Evolutionary conservation across 2,113 vertebrate species (phyloP), one percentile per base, ranked within the genome.

Genomic region (Phyllostomus discolor): DNA sequence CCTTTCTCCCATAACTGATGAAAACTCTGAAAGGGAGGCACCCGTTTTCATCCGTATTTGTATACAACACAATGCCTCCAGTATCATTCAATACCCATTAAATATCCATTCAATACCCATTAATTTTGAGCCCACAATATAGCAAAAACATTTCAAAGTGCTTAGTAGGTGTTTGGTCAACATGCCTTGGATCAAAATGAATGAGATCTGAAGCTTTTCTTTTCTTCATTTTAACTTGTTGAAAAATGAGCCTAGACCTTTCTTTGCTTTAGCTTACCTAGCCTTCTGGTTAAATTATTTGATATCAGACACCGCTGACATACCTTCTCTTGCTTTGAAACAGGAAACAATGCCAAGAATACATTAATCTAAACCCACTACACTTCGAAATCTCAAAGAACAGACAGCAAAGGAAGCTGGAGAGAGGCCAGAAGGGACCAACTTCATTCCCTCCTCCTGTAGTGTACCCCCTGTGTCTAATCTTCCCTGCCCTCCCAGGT

Each of bases 201-300:
- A 67, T 86, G 94, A 73, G 88, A 95, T 46, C 38, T 64, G 57
- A 95, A 90, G 73, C 73, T 79, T 94, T 79, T 19, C 72, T 80
- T 95, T 95, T 91, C 96, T 96, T 91, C 79, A 52, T 80, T 64
- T 83, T 48, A 96, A 78, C 82, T 88, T 90, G 46, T 62, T 97
- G 96, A 92, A 97, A 97, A 92, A 52, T 80, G 88, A 97, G 41
- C 73, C 82, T 35, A 8, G 48, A 70, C 38, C 66, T 96, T 78
- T 90, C 73, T 91, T 86, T 95, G 78, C 92, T 90, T 95, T 82
- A 10, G 22, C 73, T 93, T 24, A 81, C 67, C 52, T 94, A 59
- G 72, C 16, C 54, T 92, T 87, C 88, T 95, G 82, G 82, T 89
- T 89, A 95, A 98, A 97, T 97, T 91, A 96, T 97, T 97, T 96